Conservation (phyloP, 2,888 invertebrate genomes). For the Sepioteuthis lessoniana region DNA sequence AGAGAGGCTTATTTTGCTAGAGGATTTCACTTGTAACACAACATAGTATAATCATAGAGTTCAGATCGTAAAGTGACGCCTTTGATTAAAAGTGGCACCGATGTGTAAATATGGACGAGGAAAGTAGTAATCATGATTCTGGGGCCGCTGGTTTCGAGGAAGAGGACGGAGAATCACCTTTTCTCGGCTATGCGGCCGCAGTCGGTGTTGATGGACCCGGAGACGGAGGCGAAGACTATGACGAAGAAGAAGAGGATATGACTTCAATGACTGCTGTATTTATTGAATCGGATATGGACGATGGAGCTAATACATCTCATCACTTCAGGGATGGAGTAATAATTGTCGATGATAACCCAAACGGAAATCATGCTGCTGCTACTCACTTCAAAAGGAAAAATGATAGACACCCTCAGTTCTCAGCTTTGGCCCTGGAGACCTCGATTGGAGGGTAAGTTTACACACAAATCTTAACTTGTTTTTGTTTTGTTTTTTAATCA, state of each 20-base stretch:
- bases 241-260: constrained; percentile 37
- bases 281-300: constrained; percentile 43
- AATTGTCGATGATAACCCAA: neutral
- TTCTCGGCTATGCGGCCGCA: neutral
- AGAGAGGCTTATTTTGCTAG: too few species aligned
- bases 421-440: neutral
- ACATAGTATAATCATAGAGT: too few species aligned
- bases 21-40: too few species aligned
- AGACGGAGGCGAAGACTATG: neutral
- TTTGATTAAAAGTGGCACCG: neutral
- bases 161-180: neutral
- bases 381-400: neutral
- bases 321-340: neutral
- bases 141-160: neutral
- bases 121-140: neutral
- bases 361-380: neutral
- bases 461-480: too few species aligned
- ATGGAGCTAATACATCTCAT: neutral
- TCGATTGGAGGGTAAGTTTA: neutral
- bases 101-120: neutral
- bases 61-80: neutral
- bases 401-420: neutral
- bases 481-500: too few species aligned
- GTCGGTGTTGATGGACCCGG: neutral
- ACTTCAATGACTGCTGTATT: constrained; percentile 42